Evolutionary conservation across 2,113 vertebrate species (phyloP).

Genomic region (Malurus elegans): DNA sequence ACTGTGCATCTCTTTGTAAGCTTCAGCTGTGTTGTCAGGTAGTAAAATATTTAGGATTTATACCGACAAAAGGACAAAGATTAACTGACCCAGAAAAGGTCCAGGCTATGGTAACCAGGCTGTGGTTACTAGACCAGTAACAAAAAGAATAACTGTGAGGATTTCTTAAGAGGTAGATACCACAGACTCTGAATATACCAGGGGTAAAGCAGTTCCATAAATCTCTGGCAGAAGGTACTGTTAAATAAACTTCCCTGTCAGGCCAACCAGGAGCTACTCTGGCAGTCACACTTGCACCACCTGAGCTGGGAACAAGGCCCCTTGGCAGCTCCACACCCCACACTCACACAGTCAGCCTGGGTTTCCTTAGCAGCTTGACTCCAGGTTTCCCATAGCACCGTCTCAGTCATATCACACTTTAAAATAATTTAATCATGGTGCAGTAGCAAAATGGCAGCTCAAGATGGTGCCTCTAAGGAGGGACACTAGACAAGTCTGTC

Average conservation of each 20-base stretch:
- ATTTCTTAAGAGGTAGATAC: neutral
- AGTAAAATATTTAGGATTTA: neutral
- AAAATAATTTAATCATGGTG: neutral
- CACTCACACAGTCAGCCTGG: accelerated
- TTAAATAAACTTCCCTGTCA: neutral
- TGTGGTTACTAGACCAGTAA: neutral
- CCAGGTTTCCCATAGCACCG: neutral
- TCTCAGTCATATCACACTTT: neutral
- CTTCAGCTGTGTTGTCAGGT: neutral
- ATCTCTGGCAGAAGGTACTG: neutral
- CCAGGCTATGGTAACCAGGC: neutral
- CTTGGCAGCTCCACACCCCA: neutral
- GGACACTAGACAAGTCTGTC: neutral
- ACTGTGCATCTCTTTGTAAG: neutral
- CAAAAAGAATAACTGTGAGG: neutral
- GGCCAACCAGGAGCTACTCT: neutral
- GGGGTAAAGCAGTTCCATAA: neutral
- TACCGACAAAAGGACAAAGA: neutral
- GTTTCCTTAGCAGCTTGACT: neutral
- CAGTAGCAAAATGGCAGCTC: neutral
- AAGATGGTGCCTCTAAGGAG: neutral
- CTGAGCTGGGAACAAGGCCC: neutral
- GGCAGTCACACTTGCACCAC: neutral
- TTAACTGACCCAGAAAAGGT: neutral
- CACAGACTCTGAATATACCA: neutral